These are phyloP conservation scores for Menidia beryllina DNA, from an alignment of 2,113 vertebrate genomes.

Conservation along the genomic window DNA sequence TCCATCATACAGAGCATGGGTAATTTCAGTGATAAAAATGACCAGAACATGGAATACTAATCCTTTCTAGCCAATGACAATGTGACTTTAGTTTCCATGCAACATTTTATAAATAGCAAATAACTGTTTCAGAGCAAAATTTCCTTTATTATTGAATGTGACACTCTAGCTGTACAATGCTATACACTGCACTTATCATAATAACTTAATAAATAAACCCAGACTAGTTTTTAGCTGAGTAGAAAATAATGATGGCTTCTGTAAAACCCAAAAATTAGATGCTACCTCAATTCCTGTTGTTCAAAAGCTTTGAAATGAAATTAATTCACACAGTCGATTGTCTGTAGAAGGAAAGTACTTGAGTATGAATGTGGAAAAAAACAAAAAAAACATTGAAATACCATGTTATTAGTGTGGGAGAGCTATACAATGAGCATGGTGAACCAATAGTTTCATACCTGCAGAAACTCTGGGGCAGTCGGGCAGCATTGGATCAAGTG, in stretches of 20 bases:
- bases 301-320: conserved; percentile 8
- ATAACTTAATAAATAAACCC: neutral
- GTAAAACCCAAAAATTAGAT: neutral
- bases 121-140: neutral
- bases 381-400: too few species aligned
- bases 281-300: neutral
- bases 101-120: neutral
- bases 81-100: neutral
- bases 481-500: conserved; percentile 93
- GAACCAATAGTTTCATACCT: conserved; percentile 82
- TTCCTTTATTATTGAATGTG: neutral
- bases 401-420: too few species aligned
- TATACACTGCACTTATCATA: neutral
- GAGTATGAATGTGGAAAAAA: too few species aligned
- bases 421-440: too few species aligned
- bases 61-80: neutral
- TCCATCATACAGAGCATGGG: neutral
- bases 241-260: neutral
- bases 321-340: neutral
- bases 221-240: neutral
- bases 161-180: neutral
- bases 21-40: neutral
- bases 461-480: conserved; percentile 96
- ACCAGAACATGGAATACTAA: neutral
- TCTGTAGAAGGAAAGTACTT: too few species aligned